Evolutionary conservation across 2,888 invertebrate genomes (phyloP).

Genomic region (Aleiodes testaceus): DNA sequence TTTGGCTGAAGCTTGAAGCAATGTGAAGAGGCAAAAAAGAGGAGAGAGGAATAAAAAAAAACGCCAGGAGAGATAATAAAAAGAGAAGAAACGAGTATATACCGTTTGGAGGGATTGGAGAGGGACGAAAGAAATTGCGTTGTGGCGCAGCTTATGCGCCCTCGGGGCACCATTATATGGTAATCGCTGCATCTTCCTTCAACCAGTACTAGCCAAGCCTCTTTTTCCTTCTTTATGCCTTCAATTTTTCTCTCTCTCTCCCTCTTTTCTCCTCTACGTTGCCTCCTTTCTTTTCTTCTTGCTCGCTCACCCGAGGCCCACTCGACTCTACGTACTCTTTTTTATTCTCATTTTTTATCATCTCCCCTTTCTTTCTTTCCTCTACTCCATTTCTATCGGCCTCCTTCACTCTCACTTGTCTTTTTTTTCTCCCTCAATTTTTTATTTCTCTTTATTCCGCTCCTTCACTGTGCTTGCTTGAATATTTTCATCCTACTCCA

Average conservation of each 20-base stretch:
- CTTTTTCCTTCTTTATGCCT: conserved; percentile 46
- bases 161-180: conserved; percentile 73
- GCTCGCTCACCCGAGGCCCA: conserved; percentile 45
- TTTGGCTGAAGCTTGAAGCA: conserved; percentile 37
- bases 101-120: conserved; percentile 67
- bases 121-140: conserved; percentile 71
- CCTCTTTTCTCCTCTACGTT: conserved; percentile 17
- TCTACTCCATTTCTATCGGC: conserved; percentile 24
- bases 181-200: conserved; percentile 69
- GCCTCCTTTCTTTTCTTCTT: conserved; percentile 46
- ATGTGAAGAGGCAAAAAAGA: conserved; percentile 41
- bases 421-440: conserved; percentile 41
- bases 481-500: conserved; percentile 33
- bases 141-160: conserved; percentile 71
- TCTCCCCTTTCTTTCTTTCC: conserved; percentile 15
- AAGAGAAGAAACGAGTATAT: conserved; percentile 53
- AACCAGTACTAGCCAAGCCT: conserved; percentile 46
- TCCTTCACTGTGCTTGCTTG: conserved; percentile 43
- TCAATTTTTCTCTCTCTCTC: conserved; percentile 43
- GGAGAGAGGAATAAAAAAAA: conserved; percentile 44
- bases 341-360: conserved; percentile 17
- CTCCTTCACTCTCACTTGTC: conserved; percentile 32
- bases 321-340: conserved; percentile 22
- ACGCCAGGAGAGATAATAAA: conserved; percentile 43
- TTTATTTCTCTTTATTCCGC: conserved; percentile 39